Percentiles rank a stretch among this genome's conserved stretches.
These are phyloP conservation scores for Actinostola sp. DNA, from an alignment of 92 coral and sea anemone genomes.

Conservation along the genomic window DNA sequence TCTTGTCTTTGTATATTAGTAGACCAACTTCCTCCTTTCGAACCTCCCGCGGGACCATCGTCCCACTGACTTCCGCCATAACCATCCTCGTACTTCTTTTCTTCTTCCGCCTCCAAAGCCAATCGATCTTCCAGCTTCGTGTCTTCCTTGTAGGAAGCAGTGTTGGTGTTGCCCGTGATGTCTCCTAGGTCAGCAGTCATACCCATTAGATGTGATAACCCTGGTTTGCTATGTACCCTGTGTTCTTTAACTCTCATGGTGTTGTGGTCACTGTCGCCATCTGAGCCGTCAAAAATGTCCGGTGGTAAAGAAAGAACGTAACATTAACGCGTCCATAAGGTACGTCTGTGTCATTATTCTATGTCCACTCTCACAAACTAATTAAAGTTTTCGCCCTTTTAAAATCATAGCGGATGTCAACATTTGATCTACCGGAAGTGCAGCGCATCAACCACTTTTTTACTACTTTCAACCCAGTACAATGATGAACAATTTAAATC, in stretches of 20 bases:
- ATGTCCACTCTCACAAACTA: no score
- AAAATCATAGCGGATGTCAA: no score
- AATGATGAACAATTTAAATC: no score
- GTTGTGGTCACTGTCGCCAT: conserved; percentile 46
- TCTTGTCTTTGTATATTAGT: conserved; percentile 80
- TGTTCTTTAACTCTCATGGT: conserved; percentile 73
- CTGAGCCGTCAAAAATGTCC: conserved; percentile 17
- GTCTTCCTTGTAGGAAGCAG: conserved; percentile 76
- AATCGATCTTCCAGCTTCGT: conserved; percentile 87
- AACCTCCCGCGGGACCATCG: conserved; percentile 52
- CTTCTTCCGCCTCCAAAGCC: conserved; percentile 98
- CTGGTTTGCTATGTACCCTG: conserved; percentile 74
- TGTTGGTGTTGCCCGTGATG: conserved; percentile 48
- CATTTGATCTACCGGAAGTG: no score
- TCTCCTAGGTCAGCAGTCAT: conserved; percentile 73
- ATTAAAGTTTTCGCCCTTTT: no score
- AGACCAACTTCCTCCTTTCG: conserved; percentile 63
- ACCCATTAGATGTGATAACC: conserved; percentile 68
- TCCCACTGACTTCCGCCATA: conserved; percentile 75
- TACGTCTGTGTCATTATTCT: background rate
- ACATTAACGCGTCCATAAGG: background rate
- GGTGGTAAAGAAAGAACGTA: background rate
- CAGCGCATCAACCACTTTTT: no score
- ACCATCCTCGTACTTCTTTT: conserved; percentile 91
- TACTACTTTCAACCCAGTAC: no score